phyloP scores from a whole-genome alignment of 2,888 invertebrate species.

The Gisinianus flammeolus region DNA sequence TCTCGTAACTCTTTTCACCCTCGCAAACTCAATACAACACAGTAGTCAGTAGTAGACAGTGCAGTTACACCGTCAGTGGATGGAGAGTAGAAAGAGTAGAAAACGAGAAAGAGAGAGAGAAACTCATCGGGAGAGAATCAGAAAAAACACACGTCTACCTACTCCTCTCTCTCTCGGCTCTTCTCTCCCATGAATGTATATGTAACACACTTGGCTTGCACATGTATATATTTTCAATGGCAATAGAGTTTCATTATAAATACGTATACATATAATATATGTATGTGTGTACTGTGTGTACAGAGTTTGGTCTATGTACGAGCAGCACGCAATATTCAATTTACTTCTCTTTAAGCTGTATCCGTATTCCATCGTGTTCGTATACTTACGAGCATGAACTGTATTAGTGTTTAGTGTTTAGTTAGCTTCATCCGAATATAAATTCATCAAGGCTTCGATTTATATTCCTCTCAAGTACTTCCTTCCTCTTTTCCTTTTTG shows the following conservation, averaged over 20 bases:
- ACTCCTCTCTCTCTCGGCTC: not conserved
- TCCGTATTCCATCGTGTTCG: not conserved
- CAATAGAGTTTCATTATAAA: too few relatives aligned
- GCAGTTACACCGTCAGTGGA: too few relatives aligned
- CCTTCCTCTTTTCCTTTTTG: not conserved
- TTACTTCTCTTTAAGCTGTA: too few relatives aligned
- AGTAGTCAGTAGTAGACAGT: too few relatives aligned
- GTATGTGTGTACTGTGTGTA: too few relatives aligned
- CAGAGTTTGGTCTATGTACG: not conserved
- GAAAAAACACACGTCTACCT: not conserved
- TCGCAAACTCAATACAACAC: not conserved
- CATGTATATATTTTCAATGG: too few relatives aligned
- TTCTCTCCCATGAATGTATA: too few relatives aligned
- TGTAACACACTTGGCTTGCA: too few relatives aligned
- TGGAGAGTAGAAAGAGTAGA: not conserved
- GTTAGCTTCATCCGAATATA: constrained; percentile 1
- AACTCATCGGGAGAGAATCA: not conserved
- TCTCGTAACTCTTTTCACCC: constrained; percentile 14
- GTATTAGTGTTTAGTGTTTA: not conserved
- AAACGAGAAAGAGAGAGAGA: not conserved
- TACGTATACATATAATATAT: too few relatives aligned
- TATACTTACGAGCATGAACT: not conserved
- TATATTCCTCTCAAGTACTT: not conserved
- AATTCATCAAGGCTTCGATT: constrained; percentile 12
- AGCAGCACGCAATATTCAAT: too few relatives aligned